phyloP scores from a whole-genome alignment of 2,888 invertebrate genomes.

The Spilosoma lubricipeda region DNA sequence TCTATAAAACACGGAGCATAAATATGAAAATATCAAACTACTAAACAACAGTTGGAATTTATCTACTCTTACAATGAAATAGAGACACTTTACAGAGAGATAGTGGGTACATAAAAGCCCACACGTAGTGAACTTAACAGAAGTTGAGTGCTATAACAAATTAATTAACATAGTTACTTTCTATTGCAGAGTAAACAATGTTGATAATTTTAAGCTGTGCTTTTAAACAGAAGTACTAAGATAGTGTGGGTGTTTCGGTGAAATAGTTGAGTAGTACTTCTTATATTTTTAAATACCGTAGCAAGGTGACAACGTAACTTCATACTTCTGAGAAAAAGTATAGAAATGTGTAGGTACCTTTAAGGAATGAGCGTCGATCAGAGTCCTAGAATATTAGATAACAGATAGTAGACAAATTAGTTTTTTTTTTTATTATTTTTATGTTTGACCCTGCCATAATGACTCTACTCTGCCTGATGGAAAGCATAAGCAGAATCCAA shows the following conservation, averaged over 20 bases:
- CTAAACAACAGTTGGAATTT: background rate
- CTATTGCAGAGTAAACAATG: slow-evolving; percentile 40
- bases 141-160: slow-evolving; percentile 9
- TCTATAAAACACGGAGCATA: background rate
- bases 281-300: background rate
- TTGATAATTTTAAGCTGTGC: slow-evolving; percentile 23
- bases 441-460: too few species aligned
- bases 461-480: too few species aligned
- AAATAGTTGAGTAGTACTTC: background rate
- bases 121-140: background rate
- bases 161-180: slow-evolving; percentile 25
- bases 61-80: background rate
- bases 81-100: background rate
- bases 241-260: slow-evolving; percentile 26
- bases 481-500: too few species aligned
- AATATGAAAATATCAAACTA: background rate
- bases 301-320: background rate
- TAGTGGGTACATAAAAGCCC: background rate
- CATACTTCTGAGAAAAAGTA: background rate
- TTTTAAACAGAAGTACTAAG: slow-evolving; percentile 16
- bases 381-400: background rate
- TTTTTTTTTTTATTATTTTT: too few species aligned
- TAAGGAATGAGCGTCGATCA: background rate
- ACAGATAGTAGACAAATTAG: too few species aligned
- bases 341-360: background rate